Percentiles rank a stretch among this genome's conserved stretches.
phyloP scores from a whole-genome alignment of 1,140 invertebrate species.

The Aricia agestis region DNA sequence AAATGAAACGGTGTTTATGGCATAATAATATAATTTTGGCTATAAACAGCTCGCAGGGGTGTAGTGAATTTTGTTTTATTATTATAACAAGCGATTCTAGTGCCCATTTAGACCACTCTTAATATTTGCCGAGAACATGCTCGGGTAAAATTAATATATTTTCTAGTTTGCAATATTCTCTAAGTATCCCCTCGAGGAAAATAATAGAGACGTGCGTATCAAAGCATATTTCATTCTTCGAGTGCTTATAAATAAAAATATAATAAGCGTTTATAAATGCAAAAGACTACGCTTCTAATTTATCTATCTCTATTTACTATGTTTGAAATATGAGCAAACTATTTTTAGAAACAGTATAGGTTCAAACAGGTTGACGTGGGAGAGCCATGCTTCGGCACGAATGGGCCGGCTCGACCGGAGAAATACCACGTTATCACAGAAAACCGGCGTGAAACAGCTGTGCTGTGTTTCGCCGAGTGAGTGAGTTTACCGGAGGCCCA shows the following conservation, averaged over 20 bases:
- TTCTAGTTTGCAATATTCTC: slow-evolving; percentile 35
- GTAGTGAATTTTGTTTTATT: background rate
- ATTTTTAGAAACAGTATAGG: too few relatives aligned
- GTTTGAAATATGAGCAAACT: too few relatives aligned
- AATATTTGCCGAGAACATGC: slow-evolving; percentile 51
- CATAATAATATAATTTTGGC: background rate
- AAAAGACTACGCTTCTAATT: too few relatives aligned
- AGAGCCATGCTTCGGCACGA: too few relatives aligned
- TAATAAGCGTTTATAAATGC: too few relatives aligned
- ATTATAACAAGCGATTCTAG: slow-evolving; percentile 48
- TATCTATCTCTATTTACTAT: too few relatives aligned
- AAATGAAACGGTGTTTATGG: background rate
- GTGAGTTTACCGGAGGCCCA: too few relatives aligned
- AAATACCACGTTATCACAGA: too few relatives aligned
- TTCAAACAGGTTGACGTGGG: too few relatives aligned
- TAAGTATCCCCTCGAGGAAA: slow-evolving; percentile 22
- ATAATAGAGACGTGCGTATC: slow-evolving; percentile 5
- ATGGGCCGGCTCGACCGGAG: too few relatives aligned
- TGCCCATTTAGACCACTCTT: slow-evolving; percentile 46
- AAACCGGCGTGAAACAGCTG: too few relatives aligned
- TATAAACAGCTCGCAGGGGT: background rate
- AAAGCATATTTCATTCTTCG: slow-evolving; percentile 9
- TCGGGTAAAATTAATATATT: slow-evolving; percentile 47
- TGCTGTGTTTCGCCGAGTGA: too few relatives aligned
- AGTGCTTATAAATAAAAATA: background rate